phyloP scores from a whole-genome alignment of 2,797 vertebrate species.

The Apogon hyalosoma region DNA sequence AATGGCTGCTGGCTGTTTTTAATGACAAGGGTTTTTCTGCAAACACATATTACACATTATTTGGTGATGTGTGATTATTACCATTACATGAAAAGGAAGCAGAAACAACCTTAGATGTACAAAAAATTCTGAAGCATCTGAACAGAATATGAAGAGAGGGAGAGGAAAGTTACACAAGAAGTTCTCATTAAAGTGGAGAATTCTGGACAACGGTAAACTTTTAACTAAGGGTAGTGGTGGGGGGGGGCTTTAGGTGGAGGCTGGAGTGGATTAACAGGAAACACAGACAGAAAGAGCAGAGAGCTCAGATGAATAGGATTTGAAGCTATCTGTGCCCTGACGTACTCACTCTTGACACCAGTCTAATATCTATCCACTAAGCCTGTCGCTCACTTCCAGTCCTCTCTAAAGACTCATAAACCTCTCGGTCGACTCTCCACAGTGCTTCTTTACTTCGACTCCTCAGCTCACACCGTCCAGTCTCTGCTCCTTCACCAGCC shows the following conservation, averaged over 20 bases:
- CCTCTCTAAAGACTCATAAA: constrained; percentile 46
- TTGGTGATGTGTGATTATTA: too few relatives aligned
- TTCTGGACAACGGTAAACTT: neutral
- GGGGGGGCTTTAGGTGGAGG: neutral
- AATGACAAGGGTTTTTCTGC: too few relatives aligned
- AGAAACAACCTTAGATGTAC: too few relatives aligned
- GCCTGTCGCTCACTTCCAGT: constrained; percentile 38
- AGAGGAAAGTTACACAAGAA: too few relatives aligned
- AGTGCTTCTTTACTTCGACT: constrained; percentile 18
- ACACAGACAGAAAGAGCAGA: constrained; percentile 17
- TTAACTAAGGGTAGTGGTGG: constrained; percentile 1
- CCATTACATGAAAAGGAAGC: too few relatives aligned
- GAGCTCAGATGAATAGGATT: constrained; percentile 52
- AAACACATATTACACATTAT: too few relatives aligned
- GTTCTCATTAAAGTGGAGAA: too few relatives aligned
- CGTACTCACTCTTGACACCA: constrained; percentile 54
- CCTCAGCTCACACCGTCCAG: neutral
- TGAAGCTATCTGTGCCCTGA: constrained; percentile 44
- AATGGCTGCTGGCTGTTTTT: too few relatives aligned
- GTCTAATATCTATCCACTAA: constrained; percentile 56
- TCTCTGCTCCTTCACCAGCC: constrained; percentile 10
- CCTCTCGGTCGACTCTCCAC: constrained; percentile 22
- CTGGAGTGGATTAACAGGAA: constrained; percentile 42
- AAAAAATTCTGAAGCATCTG: too few relatives aligned
- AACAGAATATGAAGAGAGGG: too few relatives aligned